Base-by-base conservation (phyloP, 2,797 vertebrate species). In the Pipistrellus pygmaeus region DNA sequence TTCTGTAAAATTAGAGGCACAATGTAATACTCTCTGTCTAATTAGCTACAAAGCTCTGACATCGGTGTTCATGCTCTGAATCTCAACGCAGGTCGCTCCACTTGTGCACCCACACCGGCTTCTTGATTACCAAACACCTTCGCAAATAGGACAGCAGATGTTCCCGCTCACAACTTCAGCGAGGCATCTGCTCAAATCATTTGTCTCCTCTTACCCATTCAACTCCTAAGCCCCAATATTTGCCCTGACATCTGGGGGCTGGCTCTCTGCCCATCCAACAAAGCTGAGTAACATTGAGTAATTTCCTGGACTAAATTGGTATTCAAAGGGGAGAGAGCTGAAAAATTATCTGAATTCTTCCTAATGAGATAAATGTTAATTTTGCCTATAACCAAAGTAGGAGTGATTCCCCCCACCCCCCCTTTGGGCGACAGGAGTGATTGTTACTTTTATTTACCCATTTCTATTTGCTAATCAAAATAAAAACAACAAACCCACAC, bases 1-100 rank as follows among this genome's bases (percentile, higher is more conserved):
- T 96, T 76, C 89, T 93, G 38, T 93, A 87, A 95, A 85, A 89
- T 88, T 81, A 93, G 95, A 89, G 76, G 82, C 93, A 95, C 86
- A 92, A 62, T 95, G 93, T 95, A 95, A 95, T 76, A 90, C 44
- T 44, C 72, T 94, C 38, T 30, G 35, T 85, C 95, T 94, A 97
- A 96, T 93, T 91, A 95, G 82, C 87, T 95, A 38, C 87, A 62
- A 60, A 93, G 85, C 88, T 82, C 76, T 91, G 96, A 88, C 81
- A 86, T 91, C 81, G 71, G 91, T 66, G 89, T 95, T 86, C 88
- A 86, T 95, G 96, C 87, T 89, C 38, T 89, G 94, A 89, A 95
- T 96, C 87, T 91, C 96, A 96, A 90, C 57, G 46, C 57, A 68
- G 85, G 90, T 88, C 6, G 3, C 76, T 82, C 81, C 13, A 4